Conservation (phyloP, 2,113 vertebrate genomes). For the Neotragus pygmaeus region DNA sequence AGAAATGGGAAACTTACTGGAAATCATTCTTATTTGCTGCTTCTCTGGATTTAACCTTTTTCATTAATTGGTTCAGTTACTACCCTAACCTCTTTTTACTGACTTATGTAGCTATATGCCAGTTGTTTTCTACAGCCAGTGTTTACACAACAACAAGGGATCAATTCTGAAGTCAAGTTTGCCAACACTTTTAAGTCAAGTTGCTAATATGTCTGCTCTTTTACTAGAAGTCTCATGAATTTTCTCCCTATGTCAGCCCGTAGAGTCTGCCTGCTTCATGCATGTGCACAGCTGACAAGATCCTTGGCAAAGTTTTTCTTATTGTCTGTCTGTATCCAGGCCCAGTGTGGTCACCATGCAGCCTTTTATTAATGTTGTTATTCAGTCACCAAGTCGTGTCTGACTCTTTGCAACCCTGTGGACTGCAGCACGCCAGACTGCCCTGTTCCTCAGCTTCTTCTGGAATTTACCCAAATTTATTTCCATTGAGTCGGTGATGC, state of each 20-base stretch:
- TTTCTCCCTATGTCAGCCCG: not conserved
- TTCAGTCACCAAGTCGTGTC: not conserved
- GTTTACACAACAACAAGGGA: not conserved
- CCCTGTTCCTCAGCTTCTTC: not conserved
- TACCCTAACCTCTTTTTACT: not conserved
- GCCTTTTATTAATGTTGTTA: not conserved
- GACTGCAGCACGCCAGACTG: too few species aligned
- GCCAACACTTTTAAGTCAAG: not conserved
- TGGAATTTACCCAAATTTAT: not conserved
- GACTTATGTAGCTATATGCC: not conserved
- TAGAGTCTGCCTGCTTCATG: fast-evolving
- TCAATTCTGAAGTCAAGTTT: not conserved
- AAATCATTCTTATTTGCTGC: not conserved
- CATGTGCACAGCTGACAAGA: fast-evolving
- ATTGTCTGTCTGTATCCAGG: not conserved
- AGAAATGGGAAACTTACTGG: not conserved
- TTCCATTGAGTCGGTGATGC: not conserved
- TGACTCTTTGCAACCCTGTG: too few species aligned
- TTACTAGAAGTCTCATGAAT: not conserved
- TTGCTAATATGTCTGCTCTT: not conserved
- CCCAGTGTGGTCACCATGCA: not conserved
- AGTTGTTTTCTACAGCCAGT: not conserved
- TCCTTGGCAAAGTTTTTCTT: not conserved
- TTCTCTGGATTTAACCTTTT: not conserved
- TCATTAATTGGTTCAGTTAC: not conserved